Percentiles rank a stretch among this genome's conserved stretches.
Conservation (phyloP, 2,797 vertebrate genomes). For the Sphenodon punctatus region DNA sequence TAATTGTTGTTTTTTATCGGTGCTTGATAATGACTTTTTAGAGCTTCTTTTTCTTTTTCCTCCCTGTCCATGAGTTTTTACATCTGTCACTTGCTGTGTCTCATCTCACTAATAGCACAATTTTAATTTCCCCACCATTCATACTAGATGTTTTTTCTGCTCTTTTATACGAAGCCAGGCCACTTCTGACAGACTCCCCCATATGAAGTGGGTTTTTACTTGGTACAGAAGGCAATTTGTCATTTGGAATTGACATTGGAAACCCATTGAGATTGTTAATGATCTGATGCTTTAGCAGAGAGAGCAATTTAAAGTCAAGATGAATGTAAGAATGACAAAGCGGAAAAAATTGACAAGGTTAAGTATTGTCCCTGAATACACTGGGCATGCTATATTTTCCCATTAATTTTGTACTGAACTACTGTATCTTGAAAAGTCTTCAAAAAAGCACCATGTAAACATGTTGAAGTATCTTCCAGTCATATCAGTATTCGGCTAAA, state of each 20-base stretch:
- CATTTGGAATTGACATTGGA: background rate
- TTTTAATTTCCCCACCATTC: background rate
- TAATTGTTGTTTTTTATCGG: no score
- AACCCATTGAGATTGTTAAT: background rate
- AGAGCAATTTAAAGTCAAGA: background rate
- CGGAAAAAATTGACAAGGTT: no score
- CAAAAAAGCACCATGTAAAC: fast-evolving
- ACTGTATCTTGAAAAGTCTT: fast-evolving
- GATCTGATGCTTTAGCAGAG: background rate
- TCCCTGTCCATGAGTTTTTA: background rate
- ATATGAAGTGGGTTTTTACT: background rate
- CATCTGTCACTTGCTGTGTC: background rate
- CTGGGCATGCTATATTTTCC: background rate
- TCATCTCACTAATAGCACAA: background rate
- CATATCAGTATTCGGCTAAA: background rate
- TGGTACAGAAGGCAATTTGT: background rate
- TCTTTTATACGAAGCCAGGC: no score
- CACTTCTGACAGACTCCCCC: background rate
- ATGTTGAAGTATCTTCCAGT: background rate
- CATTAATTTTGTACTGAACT: background rate
- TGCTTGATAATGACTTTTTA: no score
- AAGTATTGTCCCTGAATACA: fast-evolving
- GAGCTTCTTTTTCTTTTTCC: no score
- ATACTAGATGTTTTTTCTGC: background rate
- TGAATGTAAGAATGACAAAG: no score